Evolutionary conservation across 2,113 vertebrate genomes (phyloP).

Genomic region (Rhea americana): DNA sequence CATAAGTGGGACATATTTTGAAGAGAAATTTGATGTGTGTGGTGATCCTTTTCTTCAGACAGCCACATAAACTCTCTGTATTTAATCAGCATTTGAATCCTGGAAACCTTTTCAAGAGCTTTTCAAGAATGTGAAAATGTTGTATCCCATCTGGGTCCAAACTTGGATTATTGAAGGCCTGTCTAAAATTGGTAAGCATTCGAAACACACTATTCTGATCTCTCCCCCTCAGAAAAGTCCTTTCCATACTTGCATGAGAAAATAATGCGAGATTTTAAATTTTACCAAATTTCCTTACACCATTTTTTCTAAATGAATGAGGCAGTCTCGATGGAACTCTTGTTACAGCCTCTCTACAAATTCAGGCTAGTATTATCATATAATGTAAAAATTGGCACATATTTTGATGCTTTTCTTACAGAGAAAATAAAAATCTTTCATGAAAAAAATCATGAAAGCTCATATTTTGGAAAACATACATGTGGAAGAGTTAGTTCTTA

Average conservation of each 20-base stretch:
- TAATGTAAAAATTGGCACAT: background rate
- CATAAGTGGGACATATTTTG: background rate
- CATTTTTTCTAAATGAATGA: background rate
- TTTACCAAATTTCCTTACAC: background rate
- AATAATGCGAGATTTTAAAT: background rate
- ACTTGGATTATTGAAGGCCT: background rate
- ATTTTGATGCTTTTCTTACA: background rate
- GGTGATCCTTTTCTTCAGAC: background rate
- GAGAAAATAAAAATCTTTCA: background rate
- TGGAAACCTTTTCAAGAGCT: background rate
- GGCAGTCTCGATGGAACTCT: background rate
- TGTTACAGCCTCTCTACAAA: background rate
- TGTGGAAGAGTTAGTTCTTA: background rate
- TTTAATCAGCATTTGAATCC: background rate
- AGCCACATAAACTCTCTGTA: background rate
- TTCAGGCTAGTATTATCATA: background rate
- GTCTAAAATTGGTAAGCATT: background rate
- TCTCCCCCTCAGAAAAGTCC: background rate
- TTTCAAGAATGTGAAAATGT: background rate
- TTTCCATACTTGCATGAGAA: background rate
- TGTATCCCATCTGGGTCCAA: background rate
- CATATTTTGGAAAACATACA: background rate
- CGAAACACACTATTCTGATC: background rate
- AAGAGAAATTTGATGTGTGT: background rate
- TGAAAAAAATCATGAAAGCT: background rate